Evolutionary conservation across 2,797 vertebrate species (phyloP).

Genomic region (Poeciliopsis paucimaculata): DNA sequence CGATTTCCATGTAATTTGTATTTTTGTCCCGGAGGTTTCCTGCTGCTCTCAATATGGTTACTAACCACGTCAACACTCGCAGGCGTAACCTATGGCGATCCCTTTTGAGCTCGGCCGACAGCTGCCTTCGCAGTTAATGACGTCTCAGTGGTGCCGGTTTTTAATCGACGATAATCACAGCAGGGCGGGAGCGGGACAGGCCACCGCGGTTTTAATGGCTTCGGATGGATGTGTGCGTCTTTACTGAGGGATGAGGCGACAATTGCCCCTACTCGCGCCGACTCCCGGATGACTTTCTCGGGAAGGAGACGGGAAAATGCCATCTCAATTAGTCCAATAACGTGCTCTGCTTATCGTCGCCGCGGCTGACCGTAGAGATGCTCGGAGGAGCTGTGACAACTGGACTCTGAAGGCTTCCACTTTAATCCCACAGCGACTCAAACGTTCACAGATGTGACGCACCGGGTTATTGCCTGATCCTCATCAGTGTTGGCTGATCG

Average conservation of each 20-base stretch:
- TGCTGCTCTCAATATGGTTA: conserved; percentile 21
- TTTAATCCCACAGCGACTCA: conserved; percentile 50
- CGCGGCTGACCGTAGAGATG: conserved; percentile 53
- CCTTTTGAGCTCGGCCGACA: conserved; percentile 46
- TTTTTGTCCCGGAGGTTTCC: conserved; percentile 26
- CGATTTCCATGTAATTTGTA: conserved; percentile 10
- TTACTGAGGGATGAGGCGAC: conserved; percentile 38
- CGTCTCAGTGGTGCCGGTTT: conserved; percentile 47
- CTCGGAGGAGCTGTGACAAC: conserved; percentile 70
- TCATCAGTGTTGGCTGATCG: neutral
- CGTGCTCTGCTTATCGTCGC: conserved; percentile 60
- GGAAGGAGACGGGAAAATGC: conserved; percentile 67
- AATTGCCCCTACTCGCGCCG: conserved; percentile 53
- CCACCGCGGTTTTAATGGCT: conserved; percentile 63
- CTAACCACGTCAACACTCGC: conserved; percentile 50
- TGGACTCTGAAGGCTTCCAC: conserved; percentile 73
- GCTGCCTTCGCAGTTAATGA: conserved; percentile 39
- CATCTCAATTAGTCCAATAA: conserved; percentile 78
- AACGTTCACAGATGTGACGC: neutral
- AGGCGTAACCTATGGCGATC: conserved; percentile 51
- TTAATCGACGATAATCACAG: conserved; percentile 74
- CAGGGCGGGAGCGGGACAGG: conserved; percentile 46
- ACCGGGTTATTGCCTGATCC: neutral
- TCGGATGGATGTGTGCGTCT: conserved; percentile 59
- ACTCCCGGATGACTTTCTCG: conserved; percentile 72